Conservation (phyloP, 2,797 vertebrate genomes). For the Vespertilio murinus region DNA sequence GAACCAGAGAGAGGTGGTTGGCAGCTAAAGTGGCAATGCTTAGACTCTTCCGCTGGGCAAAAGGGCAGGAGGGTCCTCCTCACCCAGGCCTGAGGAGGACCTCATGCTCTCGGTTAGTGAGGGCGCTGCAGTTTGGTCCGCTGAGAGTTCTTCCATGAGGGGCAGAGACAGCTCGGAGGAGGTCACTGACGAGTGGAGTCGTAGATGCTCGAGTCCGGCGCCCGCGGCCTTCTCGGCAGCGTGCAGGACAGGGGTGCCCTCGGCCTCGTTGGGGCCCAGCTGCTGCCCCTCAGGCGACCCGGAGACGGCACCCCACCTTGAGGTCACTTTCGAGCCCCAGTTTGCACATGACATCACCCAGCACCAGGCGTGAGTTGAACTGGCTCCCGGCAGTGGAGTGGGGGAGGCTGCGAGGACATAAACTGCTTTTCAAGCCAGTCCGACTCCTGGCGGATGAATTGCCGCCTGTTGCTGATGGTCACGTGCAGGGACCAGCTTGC, state of each 20-base stretch:
- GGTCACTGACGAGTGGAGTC: conserved; percentile 91
- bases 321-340: conserved; percentile 84
- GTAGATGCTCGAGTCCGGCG: conserved; percentile 95
- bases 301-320: conserved; percentile 82
- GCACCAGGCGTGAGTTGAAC: conserved; percentile 90
- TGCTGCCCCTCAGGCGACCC: conserved; percentile 76
- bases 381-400: conserved; percentile 77
- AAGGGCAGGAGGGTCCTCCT: conserved; percentile 91
- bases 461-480: conserved; percentile 98
- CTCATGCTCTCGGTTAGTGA: conserved; percentile 94
- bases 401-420: conserved; percentile 77
- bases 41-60: conserved; percentile 78
- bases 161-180: conserved; percentile 96
- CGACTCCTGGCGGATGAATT: conserved; percentile 92
- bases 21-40: conserved; percentile 91
- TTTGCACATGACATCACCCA: conserved; percentile 91
- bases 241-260: conserved; percentile 65
- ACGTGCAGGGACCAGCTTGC: conserved; percentile 95
- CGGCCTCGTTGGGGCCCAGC: conserved; percentile 77
- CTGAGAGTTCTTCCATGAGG: conserved; percentile 94
- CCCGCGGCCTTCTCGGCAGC: conserved; percentile 82
- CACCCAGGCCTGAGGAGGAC: conserved; percentile 95
- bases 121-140: conserved; percentile 92
- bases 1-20: conserved; percentile 75
- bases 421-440: conserved; percentile 95